These are phyloP conservation scores for Uloborus plumipes DNA, from an alignment of 2,888 invertebrate species.

Conservation along the genomic window DNA sequence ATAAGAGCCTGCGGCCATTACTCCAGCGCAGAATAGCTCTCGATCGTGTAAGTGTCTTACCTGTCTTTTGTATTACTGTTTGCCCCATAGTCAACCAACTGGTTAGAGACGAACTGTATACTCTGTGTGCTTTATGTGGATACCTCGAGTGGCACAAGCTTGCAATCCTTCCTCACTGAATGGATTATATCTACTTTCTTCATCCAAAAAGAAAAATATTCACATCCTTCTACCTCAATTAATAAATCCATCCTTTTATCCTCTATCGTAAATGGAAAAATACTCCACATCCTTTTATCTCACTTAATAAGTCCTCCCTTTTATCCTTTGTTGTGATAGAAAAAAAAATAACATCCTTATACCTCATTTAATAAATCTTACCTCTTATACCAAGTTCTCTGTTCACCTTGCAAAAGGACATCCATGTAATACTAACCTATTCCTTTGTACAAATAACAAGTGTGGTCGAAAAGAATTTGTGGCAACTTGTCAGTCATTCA, in stretches of 20 bases:
- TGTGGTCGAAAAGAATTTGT: too few relatives aligned
- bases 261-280: too few relatives aligned
- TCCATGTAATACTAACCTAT: too few relatives aligned
- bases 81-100: constrained; percentile 12
- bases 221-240: constrained; percentile 1
- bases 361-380: not conserved
- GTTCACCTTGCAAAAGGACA: too few relatives aligned
- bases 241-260: constrained; percentile 17
- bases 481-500: too few relatives aligned
- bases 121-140: constrained; percentile 43
- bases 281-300: not conserved
- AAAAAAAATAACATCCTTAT: not conserved
- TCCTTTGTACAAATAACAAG: too few relatives aligned
- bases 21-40: constrained; percentile 87
- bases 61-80: constrained; percentile 35
- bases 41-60: constrained; percentile 86
- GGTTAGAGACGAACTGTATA: not conserved
- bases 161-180: constrained; percentile 37
- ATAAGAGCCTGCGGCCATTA: constrained; percentile 62
- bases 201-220: not conserved
- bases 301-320: not conserved
- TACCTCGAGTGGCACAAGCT: constrained; percentile 20
- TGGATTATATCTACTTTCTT: constrained; percentile 55
- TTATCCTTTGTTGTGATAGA: not conserved
- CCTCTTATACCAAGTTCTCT: too few relatives aligned